Conservation (phyloP, 2,888 invertebrate species). For the Spisula subtruncata region DNA sequence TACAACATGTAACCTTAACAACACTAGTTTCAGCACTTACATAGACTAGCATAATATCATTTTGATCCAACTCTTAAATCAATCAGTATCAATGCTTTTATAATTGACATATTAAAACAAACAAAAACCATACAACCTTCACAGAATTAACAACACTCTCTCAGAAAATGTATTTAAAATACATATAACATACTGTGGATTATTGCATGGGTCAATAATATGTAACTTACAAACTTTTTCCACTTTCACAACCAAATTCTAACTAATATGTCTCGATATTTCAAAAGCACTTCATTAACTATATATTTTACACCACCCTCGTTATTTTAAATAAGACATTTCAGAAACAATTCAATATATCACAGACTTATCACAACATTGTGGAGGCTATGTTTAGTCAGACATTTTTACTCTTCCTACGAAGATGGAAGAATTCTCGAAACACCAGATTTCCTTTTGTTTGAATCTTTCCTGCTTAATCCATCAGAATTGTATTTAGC, state of each 20-base stretch:
- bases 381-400: not conserved
- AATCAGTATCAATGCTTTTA: too few relatives aligned
- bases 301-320: too few relatives aligned
- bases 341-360: not conserved
- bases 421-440: not conserved
- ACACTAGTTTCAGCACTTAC: too few relatives aligned
- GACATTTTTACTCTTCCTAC: not conserved
- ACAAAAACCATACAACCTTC: not conserved
- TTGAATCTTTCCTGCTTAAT: conserved; percentile 21
- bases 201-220: too few relatives aligned
- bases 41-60: too few relatives aligned
- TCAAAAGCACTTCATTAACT: too few relatives aligned
- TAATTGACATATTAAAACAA: not conserved
- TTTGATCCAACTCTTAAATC: too few relatives aligned
- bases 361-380: conserved; percentile 4
- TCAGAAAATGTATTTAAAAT: not conserved
- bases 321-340: not conserved
- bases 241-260: too few relatives aligned
- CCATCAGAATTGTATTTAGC: not conserved
- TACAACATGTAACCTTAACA: too few relatives aligned
- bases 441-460: not conserved
- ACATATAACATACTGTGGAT: too few relatives aligned
- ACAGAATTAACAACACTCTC: not conserved
- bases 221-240: too few relatives aligned
- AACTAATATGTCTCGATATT: too few relatives aligned